Percentiles rank a stretch among this genome's conserved stretches.
These are phyloP conservation scores for Axis porcinus DNA, from an alignment of 2,113 vertebrate species.

Conservation along the genomic window DNA sequence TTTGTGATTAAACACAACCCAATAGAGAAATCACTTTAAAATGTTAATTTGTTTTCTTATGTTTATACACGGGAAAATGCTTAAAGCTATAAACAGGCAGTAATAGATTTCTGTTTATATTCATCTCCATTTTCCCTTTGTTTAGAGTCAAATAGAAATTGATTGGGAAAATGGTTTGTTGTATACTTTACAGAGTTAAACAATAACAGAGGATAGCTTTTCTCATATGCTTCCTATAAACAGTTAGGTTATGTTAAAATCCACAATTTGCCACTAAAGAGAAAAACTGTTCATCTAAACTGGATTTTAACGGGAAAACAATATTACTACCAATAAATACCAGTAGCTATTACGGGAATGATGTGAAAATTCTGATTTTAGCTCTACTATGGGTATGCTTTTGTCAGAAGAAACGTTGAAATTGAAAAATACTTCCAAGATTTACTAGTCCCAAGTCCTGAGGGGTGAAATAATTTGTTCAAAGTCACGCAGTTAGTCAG, in stretches of 20 bases:
- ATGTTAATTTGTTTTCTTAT: slow-evolving; percentile 16
- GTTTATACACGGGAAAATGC: slow-evolving; percentile 44
- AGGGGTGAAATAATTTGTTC: background rate
- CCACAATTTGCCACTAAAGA: background rate
- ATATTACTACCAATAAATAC: background rate
- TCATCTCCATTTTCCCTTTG: slow-evolving; percentile 49
- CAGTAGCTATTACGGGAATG: background rate
- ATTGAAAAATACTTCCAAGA: background rate
- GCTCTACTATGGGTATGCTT: background rate
- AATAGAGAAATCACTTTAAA: background rate
- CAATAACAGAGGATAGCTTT: slow-evolving; percentile 28
- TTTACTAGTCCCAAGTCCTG: background rate
- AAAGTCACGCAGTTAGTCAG: background rate
- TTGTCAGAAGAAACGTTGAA: background rate
- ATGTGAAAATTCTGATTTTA: background rate
- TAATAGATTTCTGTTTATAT: slow-evolving; percentile 58
- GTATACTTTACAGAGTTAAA: slow-evolving; percentile 63
- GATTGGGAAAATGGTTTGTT: slow-evolving; percentile 43
- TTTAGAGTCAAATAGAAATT: slow-evolving; percentile 66
- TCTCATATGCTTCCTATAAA: slow-evolving; percentile 4
- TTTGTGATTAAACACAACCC: slow-evolving; percentile 6
- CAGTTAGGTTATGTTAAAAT: slow-evolving; percentile 28
- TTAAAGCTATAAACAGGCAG: slow-evolving; percentile 59
- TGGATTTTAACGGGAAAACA: background rate
- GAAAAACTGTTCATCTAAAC: background rate